A percentile compares a stretch with the other conserved stretches of the same genome.
Evolutionary conservation across 2,888 invertebrate genomes (phyloP).

Genomic region (Drosophila imparisetae): DNA sequence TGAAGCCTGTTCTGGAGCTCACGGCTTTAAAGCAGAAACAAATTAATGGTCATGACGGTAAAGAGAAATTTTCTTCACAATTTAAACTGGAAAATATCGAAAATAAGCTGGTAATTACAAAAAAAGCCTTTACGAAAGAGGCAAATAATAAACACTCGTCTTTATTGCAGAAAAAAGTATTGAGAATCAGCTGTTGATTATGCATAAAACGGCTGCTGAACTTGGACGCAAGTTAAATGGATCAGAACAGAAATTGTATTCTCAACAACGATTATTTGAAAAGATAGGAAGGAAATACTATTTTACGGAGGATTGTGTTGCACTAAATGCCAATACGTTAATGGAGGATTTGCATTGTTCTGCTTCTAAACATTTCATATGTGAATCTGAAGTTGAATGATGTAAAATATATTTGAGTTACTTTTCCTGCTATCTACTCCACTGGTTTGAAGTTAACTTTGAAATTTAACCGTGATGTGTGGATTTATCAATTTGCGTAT

Average conservation of each 20-base stretch:
- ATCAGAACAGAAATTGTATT: too few species aligned
- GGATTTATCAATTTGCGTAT: not conserved
- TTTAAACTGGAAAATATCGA: not conserved
- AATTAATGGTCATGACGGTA: not conserved
- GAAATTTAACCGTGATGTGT: not conserved
- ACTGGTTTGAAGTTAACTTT: not conserved
- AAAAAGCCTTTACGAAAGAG: not conserved
- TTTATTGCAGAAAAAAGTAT: not conserved
- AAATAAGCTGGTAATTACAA: not conserved
- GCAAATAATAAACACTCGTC: not conserved
- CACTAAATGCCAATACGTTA: rapidly evolving
- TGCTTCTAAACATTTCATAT: rapidly evolving
- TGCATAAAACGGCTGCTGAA: not conserved
- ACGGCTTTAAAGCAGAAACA: not conserved
- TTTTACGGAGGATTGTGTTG: not conserved
- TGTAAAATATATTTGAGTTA: not conserved
- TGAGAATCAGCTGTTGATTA: not conserved
- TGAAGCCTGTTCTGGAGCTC: not conserved
- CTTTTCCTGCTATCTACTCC: not conserved
- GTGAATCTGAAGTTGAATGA: not conserved
- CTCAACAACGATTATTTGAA: not conserved
- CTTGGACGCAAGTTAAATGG: not conserved
- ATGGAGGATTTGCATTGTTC: not conserved
- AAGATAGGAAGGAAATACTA: not conserved
- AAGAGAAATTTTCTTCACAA: not conserved